Conservation (phyloP, 2,113 vertebrate genomes). For the Phalacrocorax carbo region DNA sequence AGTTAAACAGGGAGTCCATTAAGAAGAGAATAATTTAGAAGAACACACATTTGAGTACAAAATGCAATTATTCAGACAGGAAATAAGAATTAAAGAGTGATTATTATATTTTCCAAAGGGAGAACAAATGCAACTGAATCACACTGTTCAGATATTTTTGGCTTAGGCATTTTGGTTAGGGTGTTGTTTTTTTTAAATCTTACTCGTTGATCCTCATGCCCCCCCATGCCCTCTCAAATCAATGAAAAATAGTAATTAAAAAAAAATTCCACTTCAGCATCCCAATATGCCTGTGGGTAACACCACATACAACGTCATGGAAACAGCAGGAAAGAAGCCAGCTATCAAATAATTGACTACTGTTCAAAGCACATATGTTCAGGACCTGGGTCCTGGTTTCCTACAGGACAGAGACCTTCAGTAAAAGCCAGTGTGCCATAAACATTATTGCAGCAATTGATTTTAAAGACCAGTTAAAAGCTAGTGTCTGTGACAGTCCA, state of each 20-base stretch:
- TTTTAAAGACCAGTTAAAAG: constrained; percentile 42
- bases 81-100: neutral
- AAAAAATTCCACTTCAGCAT: constrained; percentile 28
- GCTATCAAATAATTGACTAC: constrained; percentile 36
- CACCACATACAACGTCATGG: constrained; percentile 32
- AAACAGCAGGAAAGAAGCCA: constrained; percentile 35
- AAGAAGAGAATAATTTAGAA: neutral
- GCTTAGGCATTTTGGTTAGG: neutral
- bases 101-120: neutral
- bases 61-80: constrained; percentile 7
- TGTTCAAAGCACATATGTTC: neutral
- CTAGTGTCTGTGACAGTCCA: neutral
- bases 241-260: constrained; percentile 30
- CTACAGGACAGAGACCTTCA: neutral
- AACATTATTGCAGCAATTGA: neutral
- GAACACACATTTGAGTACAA: neutral
- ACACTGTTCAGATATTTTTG: neutral
- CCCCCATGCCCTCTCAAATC: neutral
- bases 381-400: neutral
- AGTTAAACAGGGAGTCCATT: neutral
- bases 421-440: neutral
- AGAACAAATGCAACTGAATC: neutral
- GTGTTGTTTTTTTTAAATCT: neutral
- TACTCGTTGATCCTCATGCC: neutral
- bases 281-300: constrained; percentile 20